phyloP scores from a whole-genome alignment of 2,113 vertebrate genomes.

The Mormyrus iriodes region DNA sequence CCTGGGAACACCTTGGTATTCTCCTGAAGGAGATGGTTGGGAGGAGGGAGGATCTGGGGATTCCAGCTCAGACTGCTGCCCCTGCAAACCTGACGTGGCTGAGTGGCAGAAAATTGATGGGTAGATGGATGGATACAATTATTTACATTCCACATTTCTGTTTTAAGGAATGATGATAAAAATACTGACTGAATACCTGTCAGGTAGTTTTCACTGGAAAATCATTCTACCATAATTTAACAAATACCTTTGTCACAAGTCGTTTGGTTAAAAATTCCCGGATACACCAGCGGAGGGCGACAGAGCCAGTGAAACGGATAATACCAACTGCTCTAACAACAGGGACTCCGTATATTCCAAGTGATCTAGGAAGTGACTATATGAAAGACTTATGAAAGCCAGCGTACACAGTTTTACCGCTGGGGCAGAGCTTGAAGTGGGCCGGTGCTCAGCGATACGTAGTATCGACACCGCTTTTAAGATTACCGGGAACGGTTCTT shows the following conservation, averaged over 20 bases:
- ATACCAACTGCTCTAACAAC: neutral
- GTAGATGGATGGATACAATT: neutral
- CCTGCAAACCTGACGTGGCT: neutral
- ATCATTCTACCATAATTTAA: neutral
- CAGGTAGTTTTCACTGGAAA: neutral
- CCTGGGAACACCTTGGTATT: too few species aligned
- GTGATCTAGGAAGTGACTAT: neutral
- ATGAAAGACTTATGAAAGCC: neutral
- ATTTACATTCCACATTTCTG: neutral
- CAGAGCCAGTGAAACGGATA: neutral
- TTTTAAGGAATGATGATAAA: neutral
- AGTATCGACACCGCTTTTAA: too few species aligned
- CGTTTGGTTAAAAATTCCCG: neutral
- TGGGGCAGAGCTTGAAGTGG: neutral
- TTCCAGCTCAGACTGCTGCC: too few species aligned
- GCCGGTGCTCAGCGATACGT: too few species aligned
- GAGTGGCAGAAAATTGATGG: neutral
- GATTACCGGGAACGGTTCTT: too few species aligned
- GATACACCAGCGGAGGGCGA: neutral
- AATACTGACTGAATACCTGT: neutral
- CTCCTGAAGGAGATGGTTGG: too few species aligned
- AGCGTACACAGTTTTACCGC: neutral
- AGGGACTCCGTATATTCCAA: neutral
- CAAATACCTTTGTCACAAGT: neutral
- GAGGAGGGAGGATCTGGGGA: too few species aligned